Conservation (phyloP, 2,113 vertebrate species). For the Urocynchramus pylzowi region DNA sequence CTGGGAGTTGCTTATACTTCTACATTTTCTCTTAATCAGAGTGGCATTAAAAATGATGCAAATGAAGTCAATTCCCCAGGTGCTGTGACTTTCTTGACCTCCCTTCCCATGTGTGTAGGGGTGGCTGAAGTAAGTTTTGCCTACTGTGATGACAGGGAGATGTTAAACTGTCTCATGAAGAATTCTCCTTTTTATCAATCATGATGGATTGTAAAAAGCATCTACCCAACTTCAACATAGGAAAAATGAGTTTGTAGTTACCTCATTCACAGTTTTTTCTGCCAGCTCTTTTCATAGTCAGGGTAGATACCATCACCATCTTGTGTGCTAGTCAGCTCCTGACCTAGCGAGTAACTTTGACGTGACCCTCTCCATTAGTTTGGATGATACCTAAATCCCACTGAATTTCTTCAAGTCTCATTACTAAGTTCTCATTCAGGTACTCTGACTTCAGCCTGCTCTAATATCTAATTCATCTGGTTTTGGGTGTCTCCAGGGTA, state of each 20-base stretch:
- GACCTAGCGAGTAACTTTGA: not conserved
- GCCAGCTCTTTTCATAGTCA: not conserved
- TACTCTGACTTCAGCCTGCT: not conserved
- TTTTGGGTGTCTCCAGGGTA: not conserved
- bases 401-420: not conserved
- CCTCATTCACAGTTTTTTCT: not conserved
- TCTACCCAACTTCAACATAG: not conserved
- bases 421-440: not conserved
- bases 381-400: not conserved
- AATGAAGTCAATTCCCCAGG: not conserved
- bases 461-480: not conserved
- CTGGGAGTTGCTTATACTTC: not conserved
- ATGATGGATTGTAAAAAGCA: not conserved
- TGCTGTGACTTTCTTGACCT: not conserved
- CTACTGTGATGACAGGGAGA: not conserved
- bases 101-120: not conserved
- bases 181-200: not conserved
- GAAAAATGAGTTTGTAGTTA: not conserved
- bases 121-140: not conserved
- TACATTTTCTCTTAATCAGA: not conserved
- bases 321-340: not conserved
- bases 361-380: not conserved
- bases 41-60: not conserved
- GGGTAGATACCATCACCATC: not conserved
- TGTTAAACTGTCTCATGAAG: not conserved